Evolutionary conservation across 2,888 invertebrate species (phyloP), one percentile per base, ranked within the genome.

Genomic region (Archaeoteleia sp.): DNA sequence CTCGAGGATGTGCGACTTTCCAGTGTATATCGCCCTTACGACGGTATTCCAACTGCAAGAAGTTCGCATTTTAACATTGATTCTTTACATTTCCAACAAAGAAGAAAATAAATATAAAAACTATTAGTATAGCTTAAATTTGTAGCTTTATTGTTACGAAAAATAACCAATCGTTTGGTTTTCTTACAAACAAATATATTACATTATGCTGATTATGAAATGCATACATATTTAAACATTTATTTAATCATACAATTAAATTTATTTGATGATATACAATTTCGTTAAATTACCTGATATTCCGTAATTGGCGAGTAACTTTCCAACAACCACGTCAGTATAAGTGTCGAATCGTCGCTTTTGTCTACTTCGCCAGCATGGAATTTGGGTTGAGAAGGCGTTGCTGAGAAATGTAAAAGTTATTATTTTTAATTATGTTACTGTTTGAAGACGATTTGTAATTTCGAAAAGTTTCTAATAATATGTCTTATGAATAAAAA

Each of bases 251-350:
- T n/a, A n/a, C n/a, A n/a, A n/a, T n/a, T n/a, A n/a, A n/a, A n/a
- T n/a, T n/a, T n/a, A n/a, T n/a, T n/a, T n/a, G n/a, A n/a, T n/a
- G n/a, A n/a, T n/a, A n/a, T n/a, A n/a, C n/a, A n/a, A n/a, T n/a
- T n/a, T n/a, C n/a, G n/a, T n/a, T 46, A 37, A 40, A 57, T 49
- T 63, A 83, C 83, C 69, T 73, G 75, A 55, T 81, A 83, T 51
- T 81, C 79, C 5, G 53, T 72, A 17, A 83, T 80, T 1, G 83
- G 82, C 5, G 81, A 78, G 37, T 76, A 79, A 69, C 82, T 83
- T 30, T 82, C 75, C 30, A 83, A 46, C 12, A 53, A 70, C 83
- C 83, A 83, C 42, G 76, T 78, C 2, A 82, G 37, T 29, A 75
- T 72, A 9, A 78, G n/a, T 12, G 72, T 75, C n/a, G 67, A 68